A percentile compares a stretch with the other conserved stretches of the same genome.
These are phyloP conservation scores for Mixornis gularis DNA, from an alignment of 2,113 vertebrate genomes.

Conservation along the genomic window DNA sequence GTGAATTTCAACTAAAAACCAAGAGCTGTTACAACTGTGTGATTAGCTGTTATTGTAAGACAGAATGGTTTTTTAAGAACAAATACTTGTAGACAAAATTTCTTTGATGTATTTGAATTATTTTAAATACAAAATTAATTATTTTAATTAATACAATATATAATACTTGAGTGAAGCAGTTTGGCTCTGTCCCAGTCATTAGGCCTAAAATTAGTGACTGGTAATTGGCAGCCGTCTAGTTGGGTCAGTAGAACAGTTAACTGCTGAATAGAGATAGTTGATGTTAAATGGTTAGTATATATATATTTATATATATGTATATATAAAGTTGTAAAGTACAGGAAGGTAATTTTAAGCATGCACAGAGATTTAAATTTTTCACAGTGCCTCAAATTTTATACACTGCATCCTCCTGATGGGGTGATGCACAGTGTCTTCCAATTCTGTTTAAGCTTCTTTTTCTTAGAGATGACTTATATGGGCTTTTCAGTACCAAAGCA, in stretches of 20 bases:
- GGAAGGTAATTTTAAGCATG: neutral
- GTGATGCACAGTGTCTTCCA: neutral
- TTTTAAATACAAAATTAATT: neutral
- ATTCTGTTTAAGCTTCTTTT: neutral
- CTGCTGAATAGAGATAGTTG: neutral
- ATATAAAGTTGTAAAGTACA: neutral
- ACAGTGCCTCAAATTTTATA: neutral
- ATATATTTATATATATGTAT: too few relatives aligned
- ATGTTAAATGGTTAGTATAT: neutral
- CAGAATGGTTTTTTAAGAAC: neutral
- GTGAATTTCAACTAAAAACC: neutral
- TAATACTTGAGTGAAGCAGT: neutral
- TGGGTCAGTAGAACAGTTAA: neutral
- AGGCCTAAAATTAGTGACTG: neutral
- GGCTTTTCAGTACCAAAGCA: neutral
- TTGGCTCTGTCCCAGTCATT: neutral
- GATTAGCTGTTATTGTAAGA: neutral
- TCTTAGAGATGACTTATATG: neutral
- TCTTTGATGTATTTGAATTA: neutral
- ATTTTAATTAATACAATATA: neutral
- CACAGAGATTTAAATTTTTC: neutral
- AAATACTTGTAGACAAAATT: neutral
- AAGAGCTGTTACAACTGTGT: neutral
- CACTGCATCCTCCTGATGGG: neutral
- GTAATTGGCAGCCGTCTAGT: neutral